Base-by-base conservation (phyloP, 2,797 vertebrate species). In the Pempheris klunzingeri region DNA sequence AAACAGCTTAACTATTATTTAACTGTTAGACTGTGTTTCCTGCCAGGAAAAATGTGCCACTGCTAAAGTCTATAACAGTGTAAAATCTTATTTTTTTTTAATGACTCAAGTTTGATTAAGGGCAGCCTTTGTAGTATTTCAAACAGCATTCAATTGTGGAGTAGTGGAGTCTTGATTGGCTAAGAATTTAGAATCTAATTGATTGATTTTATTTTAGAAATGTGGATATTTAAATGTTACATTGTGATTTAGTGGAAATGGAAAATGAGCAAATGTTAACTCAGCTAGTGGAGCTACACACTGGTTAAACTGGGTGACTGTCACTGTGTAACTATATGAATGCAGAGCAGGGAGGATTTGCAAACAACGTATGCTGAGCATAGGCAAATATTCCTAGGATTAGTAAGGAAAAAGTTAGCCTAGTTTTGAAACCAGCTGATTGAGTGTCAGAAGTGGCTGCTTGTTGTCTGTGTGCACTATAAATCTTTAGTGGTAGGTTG, bases 1-100 rank as follows among this genome's bases (percentile, higher is more conserved):
- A 79, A 77, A 79, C 7, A 3, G 58, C 50, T 69, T 38, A 41
- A 43, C 55, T 74, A 22, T 83, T 76, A 47, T 50, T 61, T 78
- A 62, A 75, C 71, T 71, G 54, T 41, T 5, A 36, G 66, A n/a
- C 9, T 15, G 14, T 39, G 18, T 50, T 65, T 69, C 44, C 34
- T 41, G 24, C 53, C 20, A 61, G 24, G 41, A 47, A 24, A 20
- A 74, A 49, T 71, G 20, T 8, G 47, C 24, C 46, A 49, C 5
- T 5, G 4, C 38, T 20, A 20, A 39, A 54, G 24, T 53, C 50
- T 32, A 11, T 22, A 10, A 46, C 30, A 6, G 30, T 32, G 3
- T 4, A 32, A 4, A 32, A 32, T 32, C 30, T 32, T 32, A 32
- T 32, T 6, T 32, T 32, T 6, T 32, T 32, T 32, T 6, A 32